Evolutionary conservation across 2,113 vertebrate species (phyloP), one percentile per base, ranked within the genome.

Genomic region (Coturnix japonica): DNA sequence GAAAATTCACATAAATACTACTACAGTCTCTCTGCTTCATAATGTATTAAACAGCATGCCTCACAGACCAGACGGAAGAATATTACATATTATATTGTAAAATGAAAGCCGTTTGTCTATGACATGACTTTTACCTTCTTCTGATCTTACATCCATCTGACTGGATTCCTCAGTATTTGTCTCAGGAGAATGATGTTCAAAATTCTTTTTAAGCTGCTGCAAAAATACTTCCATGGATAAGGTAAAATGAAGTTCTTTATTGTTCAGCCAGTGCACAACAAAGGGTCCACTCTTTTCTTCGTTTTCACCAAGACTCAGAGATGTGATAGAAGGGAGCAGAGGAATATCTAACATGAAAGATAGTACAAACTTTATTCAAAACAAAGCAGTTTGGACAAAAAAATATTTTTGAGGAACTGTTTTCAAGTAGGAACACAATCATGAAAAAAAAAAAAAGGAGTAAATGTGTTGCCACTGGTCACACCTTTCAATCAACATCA

Each of bases 251-350:
- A 99, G 97, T 95, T 99, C 99, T 96, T 99, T 99, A 95, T 99
- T 99, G 93, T 99, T 99, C 82, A 99, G 98, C 99, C 99, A 99
- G 93, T 99, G 99, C 56, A 99, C 99, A 51, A 99, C 98, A 96
- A 99, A 99, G 81, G 97, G 98, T 30, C 99, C 98, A 41, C 97
- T 98, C 74, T 98, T 98, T 87, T 99, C 99, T 95, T 99, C 99
- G 86, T 98, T 97, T 92, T 99, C 98, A 57, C 87, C 95, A 65
- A 98, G 97, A 87, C 96, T 98, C 94, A 99, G 94, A 76, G 99
- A 99, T 9, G 99, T 98, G 95, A 99, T 99, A 82, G 99, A 99
- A 95, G 99, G 99, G 73, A 99, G 98, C 44, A 99, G 97, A 95
- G 99, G 99, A 97, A 99, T 99, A 96, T 99, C 99, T 99, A 70